Evolutionary conservation across 2,797 vertebrate species (phyloP).

Genomic region (Chelonia mydas): DNA sequence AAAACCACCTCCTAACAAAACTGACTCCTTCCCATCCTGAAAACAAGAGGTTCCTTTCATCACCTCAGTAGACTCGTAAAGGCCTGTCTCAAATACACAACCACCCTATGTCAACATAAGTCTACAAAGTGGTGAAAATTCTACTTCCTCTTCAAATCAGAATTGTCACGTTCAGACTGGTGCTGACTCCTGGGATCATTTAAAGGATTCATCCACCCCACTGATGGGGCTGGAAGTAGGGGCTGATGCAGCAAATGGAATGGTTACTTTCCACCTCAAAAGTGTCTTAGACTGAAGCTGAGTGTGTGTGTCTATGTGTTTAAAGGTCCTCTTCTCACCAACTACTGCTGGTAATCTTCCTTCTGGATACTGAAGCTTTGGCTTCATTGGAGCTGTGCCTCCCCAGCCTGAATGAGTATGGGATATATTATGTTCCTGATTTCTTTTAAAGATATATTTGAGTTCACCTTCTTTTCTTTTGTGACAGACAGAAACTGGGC

Average conservation of each 20-base stretch:
- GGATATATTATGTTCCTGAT: conserved; percentile 49
- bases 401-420: conserved; percentile 64
- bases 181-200: background rate
- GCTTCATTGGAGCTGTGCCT: conserved; percentile 51
- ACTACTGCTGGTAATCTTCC: conserved; percentile 54
- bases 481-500: conserved; percentile 34
- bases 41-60: background rate
- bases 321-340: conserved; percentile 53
- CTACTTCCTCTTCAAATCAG: background rate
- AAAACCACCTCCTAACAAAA: background rate
- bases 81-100: background rate
- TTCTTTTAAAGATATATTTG: conserved; percentile 40
- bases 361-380: conserved; percentile 61
- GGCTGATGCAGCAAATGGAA: background rate
- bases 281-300: background rate
- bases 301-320: background rate
- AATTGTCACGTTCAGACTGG: background rate
- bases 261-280: conserved; percentile 14
- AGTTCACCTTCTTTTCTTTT: conserved; percentile 63
- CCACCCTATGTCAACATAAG: background rate
- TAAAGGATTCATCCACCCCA: background rate
- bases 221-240: background rate
- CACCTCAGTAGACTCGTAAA: background rate
- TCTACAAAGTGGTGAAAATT: background rate
- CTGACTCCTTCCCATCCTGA: background rate